Evolutionary conservation across 2,888 invertebrate genomes (phyloP).

Genomic region (Parnassius mnemosyne): DNA sequence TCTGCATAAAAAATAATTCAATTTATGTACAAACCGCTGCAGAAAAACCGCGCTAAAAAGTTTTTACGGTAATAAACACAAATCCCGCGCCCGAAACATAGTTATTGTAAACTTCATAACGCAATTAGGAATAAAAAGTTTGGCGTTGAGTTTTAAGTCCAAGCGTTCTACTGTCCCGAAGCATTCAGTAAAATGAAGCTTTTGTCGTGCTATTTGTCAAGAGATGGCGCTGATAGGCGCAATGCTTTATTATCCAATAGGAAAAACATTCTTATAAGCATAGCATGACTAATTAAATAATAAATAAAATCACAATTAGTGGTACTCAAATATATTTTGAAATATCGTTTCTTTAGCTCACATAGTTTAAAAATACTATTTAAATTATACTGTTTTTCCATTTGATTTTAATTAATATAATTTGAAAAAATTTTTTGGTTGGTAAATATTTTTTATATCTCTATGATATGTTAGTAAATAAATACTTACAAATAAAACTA

Average conservation of each 20-base stretch:
- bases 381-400: no score
- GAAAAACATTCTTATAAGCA: neutral
- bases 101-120: slow-evolving; percentile 30
- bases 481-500: no score
- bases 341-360: no score
- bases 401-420: no score
- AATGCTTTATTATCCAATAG: neutral
- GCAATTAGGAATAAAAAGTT: slow-evolving; percentile 32
- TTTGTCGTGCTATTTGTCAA: slow-evolving; percentile 44
- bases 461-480: no score
- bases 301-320: no score
- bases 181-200: slow-evolving; percentile 43
- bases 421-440: no score
- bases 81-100: slow-evolving; percentile 21
- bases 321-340: no score
- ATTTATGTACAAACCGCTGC: slow-evolving; percentile 19
- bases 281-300: no score
- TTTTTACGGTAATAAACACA: slow-evolving; percentile 27
- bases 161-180: slow-evolving; percentile 37
- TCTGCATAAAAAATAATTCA: slow-evolving; percentile 4
- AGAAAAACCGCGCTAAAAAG: slow-evolving; percentile 25
- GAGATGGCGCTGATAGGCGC: slow-evolving; percentile 49
- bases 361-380: no score
- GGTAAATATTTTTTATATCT: no score
- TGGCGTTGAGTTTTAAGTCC: slow-evolving; percentile 25